Base-by-base conservation (phyloP, 2,797 vertebrate genomes). In the Molossus molossus region DNA sequence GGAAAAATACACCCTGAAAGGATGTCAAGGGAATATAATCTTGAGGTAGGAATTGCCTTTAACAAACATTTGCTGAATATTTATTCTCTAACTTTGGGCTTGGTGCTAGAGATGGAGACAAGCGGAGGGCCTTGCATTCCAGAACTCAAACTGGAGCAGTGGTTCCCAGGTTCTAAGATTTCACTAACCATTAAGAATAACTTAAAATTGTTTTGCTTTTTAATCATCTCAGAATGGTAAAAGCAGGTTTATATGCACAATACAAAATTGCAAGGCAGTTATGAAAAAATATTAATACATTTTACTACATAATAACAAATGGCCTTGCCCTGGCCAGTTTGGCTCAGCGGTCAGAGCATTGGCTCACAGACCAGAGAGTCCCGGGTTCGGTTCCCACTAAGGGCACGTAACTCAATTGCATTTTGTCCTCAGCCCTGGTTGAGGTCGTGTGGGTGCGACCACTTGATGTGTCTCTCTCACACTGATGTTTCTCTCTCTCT, bases 31-130 rank as follows among this genome's bases (percentile, higher is more conserved):
- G 67, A 90, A 79, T 67, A 84, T 88, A 75, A 76, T 77, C 73
- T 79, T 45, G n/a, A 91, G 45, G 37, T 82, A 73, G 57, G 37
- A 92, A 80, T 57, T 81, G 81, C 80, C 80, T 97, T 95, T 73
- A 67, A 57, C 37, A 37, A 92, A 81, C 55, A 58, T 33, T 65
- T 60, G 57, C 80, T n/a, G 45, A 50, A 37, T 75, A 53, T 21
- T 82, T 67, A 7, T 8, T 84, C 33, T 86, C 60, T 70, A 57
- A 58, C 55, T 86, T 53, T 29, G 73, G 69, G 69, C 25, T 92
- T 25, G n/a, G 13, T 23, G 29, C 60, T 69, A 29, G 9, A 53
- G 27, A 27, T 17, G 65, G 53, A 40, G 29, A 23, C 23, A 14
- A 58, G 5, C 0, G 21, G 64, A 25, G 27, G 53, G 15, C 8